Evolutionary conservation across 2,888 invertebrate species (phyloP).

Genomic region (Noctua janthe): DNA sequence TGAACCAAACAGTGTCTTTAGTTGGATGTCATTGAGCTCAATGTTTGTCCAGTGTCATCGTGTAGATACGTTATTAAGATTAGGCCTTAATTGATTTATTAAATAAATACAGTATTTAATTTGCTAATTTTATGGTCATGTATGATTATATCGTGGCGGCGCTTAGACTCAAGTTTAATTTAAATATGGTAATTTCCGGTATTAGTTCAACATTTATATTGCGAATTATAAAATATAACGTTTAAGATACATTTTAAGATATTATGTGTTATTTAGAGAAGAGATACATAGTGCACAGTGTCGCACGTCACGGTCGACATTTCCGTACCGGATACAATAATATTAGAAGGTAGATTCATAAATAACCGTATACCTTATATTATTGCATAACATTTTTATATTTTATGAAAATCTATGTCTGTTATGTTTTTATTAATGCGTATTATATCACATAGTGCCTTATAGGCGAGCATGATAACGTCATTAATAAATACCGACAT

Average conservation of each 20-base stretch:
- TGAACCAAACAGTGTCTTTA: conserved; percentile 61
- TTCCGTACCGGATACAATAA: conserved; percentile 21
- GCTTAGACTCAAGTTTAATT: conserved; percentile 26
- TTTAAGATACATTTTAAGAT: conserved; percentile 1
- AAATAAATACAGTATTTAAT: conserved; percentile 23
- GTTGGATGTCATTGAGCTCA: conserved; percentile 47
- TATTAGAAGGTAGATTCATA: conserved; percentile 4
- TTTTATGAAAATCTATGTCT: conserved; percentile 9
- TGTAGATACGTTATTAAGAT: conserved; percentile 25
- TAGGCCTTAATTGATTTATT: conserved; percentile 12
- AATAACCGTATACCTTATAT: conserved; percentile 1
- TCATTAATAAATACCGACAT: conserved; percentile 49
- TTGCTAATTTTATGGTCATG: conserved; percentile 13
- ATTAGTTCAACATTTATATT: conserved; percentile 41
- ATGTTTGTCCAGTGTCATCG: conserved; percentile 25
- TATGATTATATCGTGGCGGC: conserved; percentile 2
- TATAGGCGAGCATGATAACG: conserved; percentile 40
- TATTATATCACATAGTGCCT: conserved; percentile 31
- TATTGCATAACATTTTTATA: conserved; percentile 50
- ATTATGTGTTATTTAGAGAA: conserved; percentile 13
- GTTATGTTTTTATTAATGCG: conserved; percentile 25
- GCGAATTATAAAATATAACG: conserved; percentile 21
- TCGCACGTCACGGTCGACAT: conserved; percentile 8
- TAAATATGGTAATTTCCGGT: conserved; percentile 51
- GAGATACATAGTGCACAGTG: neutral